Percentiles rank a stretch among this genome's conserved stretches.
Evolutionary conservation across 1,140 invertebrate species (phyloP).

Genomic region (Atopsyche davidsoni): DNA sequence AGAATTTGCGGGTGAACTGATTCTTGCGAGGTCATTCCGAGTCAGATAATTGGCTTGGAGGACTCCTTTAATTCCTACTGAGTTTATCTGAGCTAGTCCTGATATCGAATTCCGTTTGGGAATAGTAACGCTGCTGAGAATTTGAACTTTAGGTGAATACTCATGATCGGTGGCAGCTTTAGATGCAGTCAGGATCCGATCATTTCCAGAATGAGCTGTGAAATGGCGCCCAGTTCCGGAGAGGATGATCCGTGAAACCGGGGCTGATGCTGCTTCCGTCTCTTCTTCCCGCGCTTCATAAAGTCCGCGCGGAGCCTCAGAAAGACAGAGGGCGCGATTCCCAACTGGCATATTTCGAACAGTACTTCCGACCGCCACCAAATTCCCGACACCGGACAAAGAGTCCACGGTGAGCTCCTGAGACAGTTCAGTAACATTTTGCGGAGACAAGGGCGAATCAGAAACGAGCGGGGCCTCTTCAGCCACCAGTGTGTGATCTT

Average conservation of each 20-base stretch:
- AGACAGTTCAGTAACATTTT: conserved; percentile 44
- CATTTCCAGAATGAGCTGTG: conserved; percentile 10
- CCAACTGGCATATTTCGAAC: conserved; percentile 42
- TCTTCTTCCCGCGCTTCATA: conserved; percentile 38
- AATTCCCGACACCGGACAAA: conserved; percentile 41
- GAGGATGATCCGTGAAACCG: conserved; percentile 43
- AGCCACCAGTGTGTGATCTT: no score
- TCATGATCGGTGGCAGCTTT: conserved; percentile 8
- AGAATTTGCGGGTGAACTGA: conserved; percentile 2
- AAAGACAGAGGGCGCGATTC: conserved; percentile 40
- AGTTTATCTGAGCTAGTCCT: neutral
- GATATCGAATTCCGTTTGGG: conserved; percentile 16
- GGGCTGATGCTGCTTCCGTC: conserved; percentile 37
- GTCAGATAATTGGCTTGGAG: conserved; percentile 19
- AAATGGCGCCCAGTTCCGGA: conserved; percentile 15
- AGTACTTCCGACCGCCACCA: conserved; percentile 45
- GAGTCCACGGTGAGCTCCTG: conserved; percentile 46
- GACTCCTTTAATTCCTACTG: conserved; percentile 7
- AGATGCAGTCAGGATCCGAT: neutral
- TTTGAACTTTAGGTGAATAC: conserved; percentile 23
- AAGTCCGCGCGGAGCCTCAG: conserved; percentile 39
- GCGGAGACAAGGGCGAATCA: no score
- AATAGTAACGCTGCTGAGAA: conserved; percentile 21
- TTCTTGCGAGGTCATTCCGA: conserved; percentile 7
- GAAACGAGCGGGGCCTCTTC: no score